Evolutionary conservation across 2,888 invertebrate species (phyloP), one percentile per base, ranked within the genome.

Genomic region (Pandemis corylana): DNA sequence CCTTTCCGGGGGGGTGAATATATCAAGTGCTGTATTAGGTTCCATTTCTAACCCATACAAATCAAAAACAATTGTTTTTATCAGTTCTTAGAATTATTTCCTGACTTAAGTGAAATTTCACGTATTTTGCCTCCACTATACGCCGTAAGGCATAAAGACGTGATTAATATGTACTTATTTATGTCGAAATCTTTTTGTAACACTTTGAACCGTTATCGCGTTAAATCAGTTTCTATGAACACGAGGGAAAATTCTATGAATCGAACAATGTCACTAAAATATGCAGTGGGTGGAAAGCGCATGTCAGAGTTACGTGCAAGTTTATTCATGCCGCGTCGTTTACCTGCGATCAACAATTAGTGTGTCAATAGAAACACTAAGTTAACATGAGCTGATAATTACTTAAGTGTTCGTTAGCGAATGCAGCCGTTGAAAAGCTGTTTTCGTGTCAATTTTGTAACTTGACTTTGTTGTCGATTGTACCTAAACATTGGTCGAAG

Each of bases 341-440:
- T 80, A 83, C 78, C 80, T 75, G 81, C 82, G 83, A 85, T 88
- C 87, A 83, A 80, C 87, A 84, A 90, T 89, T 88, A 88, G 87
- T 90, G 83, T 89, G 89, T 89, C 88, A 90, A 89, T 88, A 87
- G 87, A 89, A 87, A 85, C 87, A 87, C 80, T 77, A 81, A 80
- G 82, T 84, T 84, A 85, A 79, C 80, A 62, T 76, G 78, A 80
- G 81, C 71, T 79, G 78, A 82, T 84, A 85, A 86, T 86, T 85
- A 85, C 80, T 71, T 67, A 70, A 71, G 68, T 46, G 53, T 53
- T 61, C 63, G 56, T 76, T 71, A 75, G 65, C 61, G 71, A 20
- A 15, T 13, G 59, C 44, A 13, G 20, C 20, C 4, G 36, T 3
- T n/a, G n/a, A 42, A 41, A 41, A 3, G 13, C 41, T n/a, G 2